phyloP scores from a whole-genome alignment of 2,888 invertebrate species.

The Ectemnius continuus region DNA sequence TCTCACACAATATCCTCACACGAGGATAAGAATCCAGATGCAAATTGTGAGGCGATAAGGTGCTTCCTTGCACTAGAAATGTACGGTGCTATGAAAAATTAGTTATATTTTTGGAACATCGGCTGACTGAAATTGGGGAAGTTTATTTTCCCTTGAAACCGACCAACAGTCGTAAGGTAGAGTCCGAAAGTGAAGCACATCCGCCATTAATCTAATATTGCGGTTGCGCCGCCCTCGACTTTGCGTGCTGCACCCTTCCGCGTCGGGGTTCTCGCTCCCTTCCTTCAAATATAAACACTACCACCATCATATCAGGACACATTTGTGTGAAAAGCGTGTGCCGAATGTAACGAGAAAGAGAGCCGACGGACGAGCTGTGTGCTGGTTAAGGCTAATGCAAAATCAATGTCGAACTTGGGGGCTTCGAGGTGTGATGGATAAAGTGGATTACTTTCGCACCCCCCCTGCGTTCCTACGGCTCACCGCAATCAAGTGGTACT shows the following conservation, averaged over 20 bases:
- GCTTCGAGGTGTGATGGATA: constrained; percentile 62
- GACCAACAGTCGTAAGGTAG: constrained; percentile 34
- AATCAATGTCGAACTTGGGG: constrained; percentile 64
- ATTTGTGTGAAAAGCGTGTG: constrained; percentile 12
- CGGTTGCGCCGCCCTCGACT: constrained; percentile 67
- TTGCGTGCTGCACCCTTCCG: constrained; percentile 65
- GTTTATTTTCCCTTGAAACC: constrained; percentile 51
- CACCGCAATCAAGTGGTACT: constrained; percentile 48
- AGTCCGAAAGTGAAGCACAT: constrained; percentile 62
- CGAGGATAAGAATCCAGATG: neutral
- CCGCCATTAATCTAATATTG: constrained; percentile 73
- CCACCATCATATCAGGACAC: constrained; percentile 22
- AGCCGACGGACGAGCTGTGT: constrained; percentile 42
- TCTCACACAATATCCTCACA: too few relatives aligned
- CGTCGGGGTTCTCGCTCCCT: constrained; percentile 48
- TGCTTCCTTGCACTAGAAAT: too few relatives aligned
- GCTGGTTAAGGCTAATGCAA: constrained; percentile 61
- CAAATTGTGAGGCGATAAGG: too few relatives aligned
- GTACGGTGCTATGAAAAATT: too few relatives aligned
- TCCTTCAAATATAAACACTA: constrained; percentile 51
- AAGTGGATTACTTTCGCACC: constrained; percentile 61
- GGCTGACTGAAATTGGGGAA: constrained; percentile 20
- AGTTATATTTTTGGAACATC: neutral
- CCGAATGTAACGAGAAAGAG: constrained; percentile 28
- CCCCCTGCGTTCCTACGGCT: constrained; percentile 36